Conservation (phyloP, 2,888 invertebrate genomes). For the Euzetes globulus region DNA sequence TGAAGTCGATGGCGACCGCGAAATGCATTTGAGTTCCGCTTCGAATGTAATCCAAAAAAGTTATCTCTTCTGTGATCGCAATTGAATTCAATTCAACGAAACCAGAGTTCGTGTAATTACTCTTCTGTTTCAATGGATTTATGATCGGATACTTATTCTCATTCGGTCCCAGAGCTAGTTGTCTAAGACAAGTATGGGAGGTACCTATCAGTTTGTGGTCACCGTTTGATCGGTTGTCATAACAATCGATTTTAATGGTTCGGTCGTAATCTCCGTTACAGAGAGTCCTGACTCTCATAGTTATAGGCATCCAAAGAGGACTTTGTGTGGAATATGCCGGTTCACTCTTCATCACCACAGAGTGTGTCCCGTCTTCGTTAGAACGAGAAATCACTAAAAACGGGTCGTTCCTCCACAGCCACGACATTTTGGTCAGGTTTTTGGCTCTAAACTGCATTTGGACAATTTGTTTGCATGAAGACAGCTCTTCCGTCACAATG, state of each 20-base stretch:
- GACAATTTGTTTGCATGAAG: conserved; percentile 38
- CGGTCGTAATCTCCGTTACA: conserved; percentile 54
- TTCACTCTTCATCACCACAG: conserved; percentile 54
- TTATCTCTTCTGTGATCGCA: conserved; percentile 44
- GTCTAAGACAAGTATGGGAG: conserved; percentile 24
- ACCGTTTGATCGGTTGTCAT: conserved; percentile 35
- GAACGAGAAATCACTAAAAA: conserved; percentile 41
- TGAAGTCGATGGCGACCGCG: conserved; percentile 51
- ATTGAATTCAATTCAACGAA: conserved; percentile 45
- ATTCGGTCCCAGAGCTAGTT: neutral
- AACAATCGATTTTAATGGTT: conserved; percentile 51
- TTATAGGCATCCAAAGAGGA: conserved; percentile 51
- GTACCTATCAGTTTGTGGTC: conserved; percentile 31
- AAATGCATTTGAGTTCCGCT: conserved; percentile 52
- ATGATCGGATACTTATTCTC: neutral
- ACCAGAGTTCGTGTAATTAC: conserved; percentile 38
- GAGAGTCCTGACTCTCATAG: conserved; percentile 49
- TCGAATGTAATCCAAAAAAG: conserved; percentile 56
- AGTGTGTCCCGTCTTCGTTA: conserved; percentile 50
- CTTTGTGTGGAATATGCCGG: conserved; percentile 53
- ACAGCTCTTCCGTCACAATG: conserved; percentile 44
- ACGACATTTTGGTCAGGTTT: neutral
- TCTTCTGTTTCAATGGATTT: neutral
- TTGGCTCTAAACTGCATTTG: conserved; percentile 1
- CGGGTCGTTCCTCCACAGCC: neutral